These are phyloP conservation scores for Chloroceryle aenea DNA, from an alignment of 2,113 vertebrate genomes.

Conservation along the genomic window DNA sequence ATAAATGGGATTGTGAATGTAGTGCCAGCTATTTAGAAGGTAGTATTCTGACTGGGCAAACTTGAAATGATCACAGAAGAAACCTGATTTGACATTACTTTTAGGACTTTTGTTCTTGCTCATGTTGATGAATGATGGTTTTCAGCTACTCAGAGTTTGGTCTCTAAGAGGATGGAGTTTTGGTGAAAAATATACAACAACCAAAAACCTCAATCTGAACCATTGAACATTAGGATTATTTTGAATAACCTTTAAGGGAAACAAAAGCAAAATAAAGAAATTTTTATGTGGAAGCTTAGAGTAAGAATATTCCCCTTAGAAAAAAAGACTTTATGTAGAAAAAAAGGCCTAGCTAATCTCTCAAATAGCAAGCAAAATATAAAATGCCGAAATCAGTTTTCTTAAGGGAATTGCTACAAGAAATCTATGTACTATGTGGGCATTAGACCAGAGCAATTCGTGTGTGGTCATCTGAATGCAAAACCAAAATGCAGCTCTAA, in stretches of 20 bases:
- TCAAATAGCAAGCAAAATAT: neutral
- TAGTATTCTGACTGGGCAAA: neutral
- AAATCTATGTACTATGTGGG: neutral
- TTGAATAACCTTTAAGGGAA: neutral
- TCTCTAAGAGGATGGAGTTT: neutral
- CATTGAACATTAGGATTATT: neutral
- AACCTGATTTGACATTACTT: neutral
- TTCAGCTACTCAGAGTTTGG: neutral
- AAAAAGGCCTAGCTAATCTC: neutral
- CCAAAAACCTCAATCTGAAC: neutral
- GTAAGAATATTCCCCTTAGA: neutral
- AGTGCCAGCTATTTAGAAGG: neutral
- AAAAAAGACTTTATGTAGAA: neutral
- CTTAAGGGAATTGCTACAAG: neutral
- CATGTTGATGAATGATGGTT: neutral
- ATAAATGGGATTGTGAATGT: neutral
- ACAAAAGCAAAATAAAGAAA: neutral
- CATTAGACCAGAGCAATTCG: neutral
- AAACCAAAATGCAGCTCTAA: neutral
- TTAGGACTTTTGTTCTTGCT: neutral
- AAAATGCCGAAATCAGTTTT: neutral
- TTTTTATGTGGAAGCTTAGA: neutral
- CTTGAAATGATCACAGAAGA: neutral
- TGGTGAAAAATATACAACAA: neutral
- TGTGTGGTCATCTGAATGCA: constrained; percentile 34